Percentiles rank a stretch among this genome's conserved stretches.
Evolutionary conservation across 2,797 vertebrate genomes (phyloP).

Genomic region (Pseudocheirus occidentalis): DNA sequence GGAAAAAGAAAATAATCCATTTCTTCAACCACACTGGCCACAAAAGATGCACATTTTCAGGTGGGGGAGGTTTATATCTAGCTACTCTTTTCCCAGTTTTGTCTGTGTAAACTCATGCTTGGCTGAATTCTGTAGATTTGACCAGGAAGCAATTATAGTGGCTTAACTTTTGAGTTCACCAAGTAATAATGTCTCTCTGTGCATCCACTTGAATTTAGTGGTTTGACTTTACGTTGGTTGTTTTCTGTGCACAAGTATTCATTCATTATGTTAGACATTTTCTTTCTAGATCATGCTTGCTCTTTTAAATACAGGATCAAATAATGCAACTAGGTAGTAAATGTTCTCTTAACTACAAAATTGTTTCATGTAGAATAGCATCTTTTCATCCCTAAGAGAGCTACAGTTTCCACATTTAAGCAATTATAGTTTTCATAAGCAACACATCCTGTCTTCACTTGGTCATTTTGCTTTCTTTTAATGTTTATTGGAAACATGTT

Average conservation of each 20-base stretch:
- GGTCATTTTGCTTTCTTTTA: slow-evolving; percentile 36
- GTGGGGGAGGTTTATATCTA: neutral
- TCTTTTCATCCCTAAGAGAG: neutral
- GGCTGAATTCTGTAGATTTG: neutral
- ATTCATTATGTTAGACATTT: slow-evolving; percentile 37
- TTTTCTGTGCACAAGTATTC: neutral
- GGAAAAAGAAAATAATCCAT: no score
- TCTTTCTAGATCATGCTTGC: slow-evolving; percentile 53
- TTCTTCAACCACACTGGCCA: neutral
- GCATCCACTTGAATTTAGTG: slow-evolving; percentile 23
- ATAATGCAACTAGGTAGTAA: slow-evolving; percentile 35
- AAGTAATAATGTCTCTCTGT: slow-evolving; percentile 18
- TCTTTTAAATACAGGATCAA: slow-evolving; percentile 52
- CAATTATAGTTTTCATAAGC: slow-evolving; percentile 23
- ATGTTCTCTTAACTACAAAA: slow-evolving; percentile 28
- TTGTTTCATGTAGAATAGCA: neutral
- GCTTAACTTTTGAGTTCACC: slow-evolving; percentile 10
- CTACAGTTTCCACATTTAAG: neutral
- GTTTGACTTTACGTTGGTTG: slow-evolving; percentile 33
- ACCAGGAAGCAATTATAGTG: neutral
- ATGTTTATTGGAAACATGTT: slow-evolving; percentile 56
- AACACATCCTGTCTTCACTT: slow-evolving; percentile 29
- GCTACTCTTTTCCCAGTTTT: no score
- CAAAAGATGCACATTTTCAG: fast-evolving
- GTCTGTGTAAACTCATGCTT: neutral